phyloP scores from a whole-genome alignment of 30 jellyfish, hydroid and myxozoan genomes.

The Aurelia aurita complex sp. Pacific region DNA sequence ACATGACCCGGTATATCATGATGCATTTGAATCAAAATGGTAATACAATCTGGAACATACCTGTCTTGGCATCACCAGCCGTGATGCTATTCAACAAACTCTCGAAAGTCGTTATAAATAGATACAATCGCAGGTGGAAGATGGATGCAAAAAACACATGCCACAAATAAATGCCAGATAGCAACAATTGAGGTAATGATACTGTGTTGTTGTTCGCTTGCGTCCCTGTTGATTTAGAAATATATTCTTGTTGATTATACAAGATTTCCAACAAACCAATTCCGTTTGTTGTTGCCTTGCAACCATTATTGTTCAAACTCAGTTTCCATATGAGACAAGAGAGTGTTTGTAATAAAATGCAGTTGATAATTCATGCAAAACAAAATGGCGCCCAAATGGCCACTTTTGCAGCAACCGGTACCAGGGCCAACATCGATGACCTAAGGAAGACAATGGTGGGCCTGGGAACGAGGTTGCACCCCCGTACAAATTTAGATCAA shows the following conservation, averaged over 20 bases:
- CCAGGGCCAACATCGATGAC: too few relatives aligned
- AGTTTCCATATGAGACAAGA: too few relatives aligned
- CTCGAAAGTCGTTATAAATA: slow-evolving; percentile 59
- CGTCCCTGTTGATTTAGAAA: slow-evolving; percentile 11
- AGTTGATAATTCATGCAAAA: too few relatives aligned
- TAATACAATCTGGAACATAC: slow-evolving; percentile 1
- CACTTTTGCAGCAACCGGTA: too few relatives aligned
- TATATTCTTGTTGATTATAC: neutral
- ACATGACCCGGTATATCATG: too few relatives aligned
- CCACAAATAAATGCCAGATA: slow-evolving; percentile 68
- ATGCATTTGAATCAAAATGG: too few relatives aligned
- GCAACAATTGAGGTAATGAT: slow-evolving; percentile 24
- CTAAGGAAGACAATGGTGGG: too few relatives aligned
- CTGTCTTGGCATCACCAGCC: slow-evolving; percentile 43
- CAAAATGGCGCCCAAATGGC: too few relatives aligned
- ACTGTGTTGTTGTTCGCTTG: slow-evolving; percentile 1
- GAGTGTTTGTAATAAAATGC: too few relatives aligned
- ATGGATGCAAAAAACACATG: slow-evolving; percentile 54
- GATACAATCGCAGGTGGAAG: slow-evolving; percentile 48
- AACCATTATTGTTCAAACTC: neutral
- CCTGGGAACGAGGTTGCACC: too few relatives aligned
- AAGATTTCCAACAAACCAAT: neutral
- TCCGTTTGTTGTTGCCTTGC: slow-evolving; percentile 4
- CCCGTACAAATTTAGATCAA: too few relatives aligned
- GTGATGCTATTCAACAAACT: slow-evolving; percentile 39